phyloP scores from a whole-genome alignment of 2,797 vertebrate genomes.

The Pteropus rufus region DNA sequence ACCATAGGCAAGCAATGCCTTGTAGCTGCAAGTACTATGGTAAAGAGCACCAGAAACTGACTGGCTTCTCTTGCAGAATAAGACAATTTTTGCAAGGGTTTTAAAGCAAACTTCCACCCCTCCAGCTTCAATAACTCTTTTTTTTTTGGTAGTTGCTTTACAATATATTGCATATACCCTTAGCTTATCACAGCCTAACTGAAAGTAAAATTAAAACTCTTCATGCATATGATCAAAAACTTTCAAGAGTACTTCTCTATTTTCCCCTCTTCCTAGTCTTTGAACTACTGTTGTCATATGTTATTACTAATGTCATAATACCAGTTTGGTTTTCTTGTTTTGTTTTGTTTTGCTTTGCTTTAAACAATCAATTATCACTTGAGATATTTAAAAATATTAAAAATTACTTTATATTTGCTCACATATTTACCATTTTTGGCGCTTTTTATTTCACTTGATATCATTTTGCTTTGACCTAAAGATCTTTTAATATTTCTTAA shows the following conservation, averaged over 20 bases:
- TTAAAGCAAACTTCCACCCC: neutral
- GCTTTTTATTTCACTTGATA: neutral
- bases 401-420: neutral
- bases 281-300: neutral
- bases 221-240: neutral
- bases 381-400: neutral
- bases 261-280: neutral
- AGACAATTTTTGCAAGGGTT: neutral
- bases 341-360: neutral
- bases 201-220: neutral
- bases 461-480: neutral
- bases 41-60: neutral
- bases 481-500: neutral
- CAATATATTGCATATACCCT: neutral
- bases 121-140: neutral
- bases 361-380: neutral
- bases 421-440: neutral
- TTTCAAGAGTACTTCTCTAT: neutral
- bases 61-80: neutral
- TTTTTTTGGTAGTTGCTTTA: neutral
- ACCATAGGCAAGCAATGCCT: neutral
- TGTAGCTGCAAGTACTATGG: neutral
- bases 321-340: neutral
- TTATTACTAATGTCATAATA: neutral
- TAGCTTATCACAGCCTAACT: neutral